Percentiles rank a stretch among this genome's conserved stretches.
These are phyloP conservation scores for Rhadina sibilatrix DNA, from an alignment of 2,113 vertebrate species.

Conservation along the genomic window DNA sequence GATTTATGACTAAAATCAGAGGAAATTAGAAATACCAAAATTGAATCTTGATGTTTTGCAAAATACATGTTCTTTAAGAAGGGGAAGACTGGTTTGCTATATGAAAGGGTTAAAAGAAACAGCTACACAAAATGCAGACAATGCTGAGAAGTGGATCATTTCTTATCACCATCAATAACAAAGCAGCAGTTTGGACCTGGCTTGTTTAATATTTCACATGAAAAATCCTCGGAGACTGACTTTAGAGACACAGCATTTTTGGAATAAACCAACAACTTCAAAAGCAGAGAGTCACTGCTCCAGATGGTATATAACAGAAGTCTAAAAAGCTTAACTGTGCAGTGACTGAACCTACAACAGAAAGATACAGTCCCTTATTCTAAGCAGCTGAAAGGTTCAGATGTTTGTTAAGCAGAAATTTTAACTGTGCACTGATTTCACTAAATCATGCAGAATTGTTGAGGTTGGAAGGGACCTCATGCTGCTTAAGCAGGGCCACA, in stretches of 20 bases:
- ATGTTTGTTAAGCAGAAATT: not conserved
- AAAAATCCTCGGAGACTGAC: not conserved
- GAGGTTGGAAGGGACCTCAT: not conserved
- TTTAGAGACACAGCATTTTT: not conserved
- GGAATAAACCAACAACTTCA: slow-evolving; percentile 7
- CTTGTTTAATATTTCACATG: slow-evolving; percentile 8
- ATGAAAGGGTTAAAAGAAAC: not conserved
- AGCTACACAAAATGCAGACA: not conserved
- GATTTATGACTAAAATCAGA: not conserved
- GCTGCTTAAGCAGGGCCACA: not conserved
- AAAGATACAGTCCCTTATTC: not conserved
- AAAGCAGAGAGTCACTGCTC: not conserved
- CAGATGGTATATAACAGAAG: not conserved
- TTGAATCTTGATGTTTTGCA: not conserved
- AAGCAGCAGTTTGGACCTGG: not conserved
- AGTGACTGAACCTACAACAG: not conserved
- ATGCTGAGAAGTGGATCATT: not conserved
- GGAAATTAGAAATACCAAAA: not conserved
- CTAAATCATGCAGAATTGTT: not conserved
- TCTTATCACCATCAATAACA: not conserved
- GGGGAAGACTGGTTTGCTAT: not conserved
- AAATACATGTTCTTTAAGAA: not conserved
- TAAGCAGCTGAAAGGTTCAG: not conserved
- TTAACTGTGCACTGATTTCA: not conserved
- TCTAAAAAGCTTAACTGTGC: not conserved